These are phyloP conservation scores for Apamea crenata DNA, from an alignment of 2,888 invertebrate species.

Conservation along the genomic window DNA sequence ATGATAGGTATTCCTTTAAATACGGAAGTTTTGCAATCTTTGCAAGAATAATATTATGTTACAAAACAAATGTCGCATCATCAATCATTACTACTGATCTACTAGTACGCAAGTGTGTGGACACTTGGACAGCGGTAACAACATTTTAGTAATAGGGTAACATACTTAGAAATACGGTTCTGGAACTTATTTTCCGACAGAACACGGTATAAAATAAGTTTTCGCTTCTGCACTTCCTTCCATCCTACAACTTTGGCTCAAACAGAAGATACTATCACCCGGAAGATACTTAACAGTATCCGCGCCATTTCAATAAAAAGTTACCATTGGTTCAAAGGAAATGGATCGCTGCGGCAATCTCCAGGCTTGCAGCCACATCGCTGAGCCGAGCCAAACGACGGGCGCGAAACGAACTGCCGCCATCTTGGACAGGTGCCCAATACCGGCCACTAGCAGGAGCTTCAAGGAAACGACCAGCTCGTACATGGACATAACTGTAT, in stretches of 20 bases:
- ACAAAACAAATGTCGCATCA: neutral
- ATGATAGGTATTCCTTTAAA: neutral
- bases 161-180: neutral
- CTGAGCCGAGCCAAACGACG: slow-evolving; percentile 51
- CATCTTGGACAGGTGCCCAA: slow-evolving; percentile 53
- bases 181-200: neutral
- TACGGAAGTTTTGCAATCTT: neutral
- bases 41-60: neutral
- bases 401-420: slow-evolving; percentile 14
- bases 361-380: slow-evolving; percentile 4
- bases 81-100: neutral
- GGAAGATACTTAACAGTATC: slow-evolving; percentile 36
- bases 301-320: slow-evolving; percentile 50
- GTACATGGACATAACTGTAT: neutral
- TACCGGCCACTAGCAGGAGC: neutral
- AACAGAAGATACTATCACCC: slow-evolving; percentile 25
- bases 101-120: neutral
- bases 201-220: neutral
- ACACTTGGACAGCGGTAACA: neutral
- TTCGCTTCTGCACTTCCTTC: too few relatives aligned
- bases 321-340: slow-evolving; percentile 34
- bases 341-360: slow-evolving; percentile 46
- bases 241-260: slow-evolving; percentile 12
- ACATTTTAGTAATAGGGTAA: neutral
- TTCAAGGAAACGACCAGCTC: slow-evolving; percentile 17